phyloP scores from a whole-genome alignment of 2,888 invertebrate genomes.

The Monochamus alternatus region DNA sequence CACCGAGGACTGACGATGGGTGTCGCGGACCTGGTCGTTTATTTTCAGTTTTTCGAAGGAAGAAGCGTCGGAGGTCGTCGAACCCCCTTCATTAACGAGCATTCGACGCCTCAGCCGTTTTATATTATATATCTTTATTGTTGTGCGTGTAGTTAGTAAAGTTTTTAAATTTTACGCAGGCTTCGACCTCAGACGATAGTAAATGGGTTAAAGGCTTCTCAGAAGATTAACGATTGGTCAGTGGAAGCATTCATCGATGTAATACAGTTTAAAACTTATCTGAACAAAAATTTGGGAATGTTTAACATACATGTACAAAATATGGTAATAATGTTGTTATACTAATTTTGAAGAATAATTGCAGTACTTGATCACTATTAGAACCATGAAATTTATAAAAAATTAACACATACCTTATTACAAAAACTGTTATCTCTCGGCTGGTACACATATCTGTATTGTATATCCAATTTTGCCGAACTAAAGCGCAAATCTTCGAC shows the following conservation, averaged over 20 bases:
- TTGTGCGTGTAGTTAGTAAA: slow-evolving; percentile 24
- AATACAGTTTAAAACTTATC: no score
- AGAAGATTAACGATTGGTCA: slow-evolving; percentile 22
- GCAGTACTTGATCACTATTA: no score
- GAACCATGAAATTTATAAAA: no score
- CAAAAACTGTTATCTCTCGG: no score
- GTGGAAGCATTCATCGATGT: neutral
- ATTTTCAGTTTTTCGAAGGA: slow-evolving; percentile 15
- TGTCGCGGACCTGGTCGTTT: slow-evolving; percentile 17
- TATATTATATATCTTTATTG: slow-evolving; percentile 26
- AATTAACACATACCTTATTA: no score
- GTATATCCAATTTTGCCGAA: no score
- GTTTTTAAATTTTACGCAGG: slow-evolving; percentile 10
- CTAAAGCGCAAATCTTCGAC: no score
- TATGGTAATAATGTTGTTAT: no score
- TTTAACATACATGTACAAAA: no score
- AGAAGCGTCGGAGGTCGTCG: slow-evolving; percentile 14
- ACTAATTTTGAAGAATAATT: no score
- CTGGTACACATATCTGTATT: no score
- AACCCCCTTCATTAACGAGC: slow-evolving; percentile 29
- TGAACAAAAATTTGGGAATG: no score
- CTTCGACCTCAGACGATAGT: slow-evolving; percentile 19
- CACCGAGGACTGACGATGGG: neutral
- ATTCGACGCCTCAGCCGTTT: slow-evolving; percentile 24
- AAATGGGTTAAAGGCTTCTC: slow-evolving; percentile 36